These are phyloP conservation scores for Calycopis cecrops DNA, from an alignment of 1,140 invertebrate genomes.

Conservation along the genomic window DNA sequence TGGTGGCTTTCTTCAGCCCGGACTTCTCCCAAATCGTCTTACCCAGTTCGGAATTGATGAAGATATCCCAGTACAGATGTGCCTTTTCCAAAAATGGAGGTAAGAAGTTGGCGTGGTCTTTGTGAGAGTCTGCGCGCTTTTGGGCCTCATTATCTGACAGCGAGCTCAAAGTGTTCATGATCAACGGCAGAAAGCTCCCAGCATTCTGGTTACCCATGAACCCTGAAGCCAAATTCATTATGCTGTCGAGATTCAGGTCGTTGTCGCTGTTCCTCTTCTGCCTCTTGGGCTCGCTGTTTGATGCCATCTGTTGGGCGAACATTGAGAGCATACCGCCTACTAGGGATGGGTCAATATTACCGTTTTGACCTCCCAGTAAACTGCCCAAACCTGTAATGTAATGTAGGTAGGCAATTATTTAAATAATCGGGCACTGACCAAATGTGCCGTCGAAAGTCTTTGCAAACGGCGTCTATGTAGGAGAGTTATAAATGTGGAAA, in stretches of 20 bases:
- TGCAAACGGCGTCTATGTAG: no score
- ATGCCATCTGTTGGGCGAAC: constrained; percentile 57
- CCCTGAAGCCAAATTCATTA: constrained; percentile 78
- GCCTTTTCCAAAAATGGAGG: constrained; percentile 84
- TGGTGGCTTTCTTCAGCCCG: constrained; percentile 78
- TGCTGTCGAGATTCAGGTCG: constrained; percentile 73
- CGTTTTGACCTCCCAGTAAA: constrained; percentile 68
- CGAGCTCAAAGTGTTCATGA: constrained; percentile 77
- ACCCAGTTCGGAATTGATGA: constrained; percentile 85
- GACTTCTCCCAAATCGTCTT: constrained; percentile 83
- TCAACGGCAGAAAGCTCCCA: constrained; percentile 78
- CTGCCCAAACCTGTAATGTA: constrained; percentile 68
- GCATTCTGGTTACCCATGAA: constrained; percentile 76
- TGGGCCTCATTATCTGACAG: constrained; percentile 72
- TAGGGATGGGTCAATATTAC: constrained; percentile 74
- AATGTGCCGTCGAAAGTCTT: neutral
- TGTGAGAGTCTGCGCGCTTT: constrained; percentile 77
- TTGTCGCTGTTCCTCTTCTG: constrained; percentile 35
- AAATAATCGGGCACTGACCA: neutral
- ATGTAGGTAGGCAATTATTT: neutral
- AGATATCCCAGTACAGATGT: constrained; percentile 86
- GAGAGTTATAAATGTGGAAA: no score
- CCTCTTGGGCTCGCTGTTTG: constrained; percentile 29
- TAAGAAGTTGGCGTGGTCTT: constrained; percentile 82
- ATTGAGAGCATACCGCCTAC: constrained; percentile 75